Evolutionary conservation across 1,140 invertebrate species (phyloP), one percentile per base, ranked within the genome.

Genomic region (Formica selysi): DNA sequence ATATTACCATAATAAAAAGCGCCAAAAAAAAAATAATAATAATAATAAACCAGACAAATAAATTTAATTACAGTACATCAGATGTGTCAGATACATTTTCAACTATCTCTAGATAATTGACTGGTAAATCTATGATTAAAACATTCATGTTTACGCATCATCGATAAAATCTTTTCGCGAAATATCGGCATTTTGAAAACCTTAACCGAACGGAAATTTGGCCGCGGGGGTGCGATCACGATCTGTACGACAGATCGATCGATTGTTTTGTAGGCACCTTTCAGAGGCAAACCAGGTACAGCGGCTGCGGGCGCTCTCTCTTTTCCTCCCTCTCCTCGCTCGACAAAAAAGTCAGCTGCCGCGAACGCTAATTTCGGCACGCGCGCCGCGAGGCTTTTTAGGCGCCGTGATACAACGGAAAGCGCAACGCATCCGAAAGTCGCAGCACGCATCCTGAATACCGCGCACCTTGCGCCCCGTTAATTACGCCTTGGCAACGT

Each of bases 291-390:
- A 29, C 16, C 16, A n/a, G 41, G 65, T 64, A 44, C 48, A 16
- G 32, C 70, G 71, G 22, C 26, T 71, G 79, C 19, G 22, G 19
- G 11, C 44, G 41, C 64, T 51, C 32, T 86, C 32, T n/a, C 5
- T 59, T 22, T 81, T 36, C 29, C 51, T 86, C 10, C 6, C 51
- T 71, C 78, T 81, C 11, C 13, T 29, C 29, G 19, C 41, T 26
- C 51, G 80, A 44, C 64, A 85, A 85, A 71, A 83, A 76, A 51
- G 71, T 32, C 86, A 84, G 86, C 80, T 87, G 86, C 71, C 57
- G 32, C 32, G 76, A 61, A 62, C 78, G 76, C 67, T 87, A 87
- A 87, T 87, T 87, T 84, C 38, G 80, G 70, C 70, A 65, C 78
- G 79, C 48, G 67, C 59, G 74, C 74, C 44, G 74, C 57, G 36